phyloP scores from a whole-genome alignment of 2,888 invertebrate genomes.

The Heliconius ethilla region DNA sequence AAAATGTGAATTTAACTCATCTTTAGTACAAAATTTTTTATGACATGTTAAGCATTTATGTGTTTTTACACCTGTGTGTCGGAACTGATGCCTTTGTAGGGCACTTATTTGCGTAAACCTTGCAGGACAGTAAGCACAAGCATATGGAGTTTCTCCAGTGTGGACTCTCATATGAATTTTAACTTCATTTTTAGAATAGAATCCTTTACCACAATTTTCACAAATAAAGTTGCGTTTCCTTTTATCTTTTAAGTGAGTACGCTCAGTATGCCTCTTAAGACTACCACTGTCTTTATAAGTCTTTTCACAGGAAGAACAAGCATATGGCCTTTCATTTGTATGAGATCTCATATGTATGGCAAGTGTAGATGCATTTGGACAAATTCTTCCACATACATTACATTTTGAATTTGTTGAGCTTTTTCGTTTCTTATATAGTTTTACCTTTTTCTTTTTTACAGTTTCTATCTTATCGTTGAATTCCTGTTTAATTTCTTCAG shows the following conservation, averaged over 20 bases:
- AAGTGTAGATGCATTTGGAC: slow-evolving; percentile 58
- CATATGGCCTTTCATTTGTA: slow-evolving; percentile 59
- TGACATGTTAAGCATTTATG: slow-evolving; percentile 61
- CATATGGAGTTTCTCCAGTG: slow-evolving; percentile 71
- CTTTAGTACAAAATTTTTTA: slow-evolving; percentile 67
- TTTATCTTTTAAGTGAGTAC: slow-evolving; percentile 56
- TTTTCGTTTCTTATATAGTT: slow-evolving; percentile 35
- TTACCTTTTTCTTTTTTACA: neutral
- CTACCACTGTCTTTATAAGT: slow-evolving; percentile 62
- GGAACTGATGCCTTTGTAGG: slow-evolving; percentile 59
- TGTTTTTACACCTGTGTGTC: slow-evolving; percentile 61
- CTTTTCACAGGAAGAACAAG: slow-evolving; percentile 64
- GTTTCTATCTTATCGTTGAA: neutral
- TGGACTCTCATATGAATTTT: slow-evolving; percentile 67
- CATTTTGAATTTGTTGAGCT: slow-evolving; percentile 49
- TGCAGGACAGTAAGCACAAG: slow-evolving; percentile 60
- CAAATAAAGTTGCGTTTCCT: slow-evolving; percentile 64
- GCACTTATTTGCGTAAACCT: slow-evolving; percentile 65
- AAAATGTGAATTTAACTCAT: slow-evolving; percentile 62
- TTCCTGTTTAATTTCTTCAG: slow-evolving; percentile 23
- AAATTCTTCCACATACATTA: slow-evolving; percentile 56
- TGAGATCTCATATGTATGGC: slow-evolving; percentile 64
- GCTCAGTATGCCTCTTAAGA: slow-evolving; percentile 62
- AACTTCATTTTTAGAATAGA: slow-evolving; percentile 63
- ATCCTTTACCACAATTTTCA: slow-evolving; percentile 71